Evolutionary conservation across 2,113 vertebrate species (phyloP).

Genomic region (chimpanzee (Pan troglodytes)): NHGRI_mPanTro3-v2.1_pri NC_072403.2:43166501-43167000

Average conservation of each 20-base stretch:
- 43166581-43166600: background rate
- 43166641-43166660: background rate
- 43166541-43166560: background rate
- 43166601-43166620: background rate
- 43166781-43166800: background rate
- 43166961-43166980: background rate
- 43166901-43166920: background rate
- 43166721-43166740: background rate
- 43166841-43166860: background rate
- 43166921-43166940: background rate
- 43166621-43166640: background rate
- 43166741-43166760: background rate
- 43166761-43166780: background rate
- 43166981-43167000: background rate
- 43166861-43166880: background rate
- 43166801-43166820: background rate
- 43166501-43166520: background rate
- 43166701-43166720: background rate
- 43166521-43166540: background rate
- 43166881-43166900: background rate
- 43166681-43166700: background rate
- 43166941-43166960: background rate
- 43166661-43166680: background rate
- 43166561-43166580: background rate
- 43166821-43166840: background rate